Evolutionary conservation across 1,140 invertebrate genomes (phyloP).

Genomic region (Stegodyphus dumicola): DNA sequence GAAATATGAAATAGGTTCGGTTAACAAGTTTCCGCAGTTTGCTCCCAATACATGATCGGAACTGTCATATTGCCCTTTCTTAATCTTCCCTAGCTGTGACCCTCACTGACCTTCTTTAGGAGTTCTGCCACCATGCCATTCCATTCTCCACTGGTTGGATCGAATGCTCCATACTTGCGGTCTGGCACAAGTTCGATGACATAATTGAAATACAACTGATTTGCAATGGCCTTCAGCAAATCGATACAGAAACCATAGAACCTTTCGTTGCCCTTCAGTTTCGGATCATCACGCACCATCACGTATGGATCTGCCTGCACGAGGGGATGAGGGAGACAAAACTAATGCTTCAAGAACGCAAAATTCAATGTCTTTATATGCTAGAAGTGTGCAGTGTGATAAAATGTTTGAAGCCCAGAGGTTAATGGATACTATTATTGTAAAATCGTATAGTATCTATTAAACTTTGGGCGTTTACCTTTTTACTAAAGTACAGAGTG

Average conservation of each 20-base stretch:
- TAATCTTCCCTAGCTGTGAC: too few relatives aligned
- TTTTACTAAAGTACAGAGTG: too few relatives aligned
- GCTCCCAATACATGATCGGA: too few relatives aligned
- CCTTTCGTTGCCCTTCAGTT: slow-evolving; percentile 87
- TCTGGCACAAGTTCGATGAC: slow-evolving; percentile 90
- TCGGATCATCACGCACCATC: slow-evolving; percentile 75
- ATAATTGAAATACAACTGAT: slow-evolving; percentile 89
- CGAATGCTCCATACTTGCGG: slow-evolving; percentile 92
- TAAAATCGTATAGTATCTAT: too few relatives aligned
- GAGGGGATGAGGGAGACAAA: background rate
- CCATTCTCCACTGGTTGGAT: slow-evolving; percentile 92
- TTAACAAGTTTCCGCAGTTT: background rate
- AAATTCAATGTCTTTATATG: background rate
- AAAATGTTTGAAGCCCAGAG: background rate
- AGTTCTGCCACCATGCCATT: slow-evolving; percentile 90
- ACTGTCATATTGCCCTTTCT: too few relatives aligned
- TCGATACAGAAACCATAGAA: slow-evolving; percentile 98
- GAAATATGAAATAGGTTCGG: too few relatives aligned
- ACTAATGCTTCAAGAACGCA: background rate
- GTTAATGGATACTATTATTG: too few relatives aligned
- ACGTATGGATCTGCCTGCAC: slow-evolving; percentile 78
- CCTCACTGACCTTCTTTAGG: slow-evolving; percentile 72
- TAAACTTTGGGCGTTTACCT: too few relatives aligned
- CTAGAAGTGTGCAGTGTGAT: background rate
- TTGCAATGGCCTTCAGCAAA: slow-evolving; percentile 85